Evolutionary conservation across 2,888 invertebrate species (phyloP), one percentile per base, ranked within the genome.

Genomic region (Coelopa pilipes): DNA sequence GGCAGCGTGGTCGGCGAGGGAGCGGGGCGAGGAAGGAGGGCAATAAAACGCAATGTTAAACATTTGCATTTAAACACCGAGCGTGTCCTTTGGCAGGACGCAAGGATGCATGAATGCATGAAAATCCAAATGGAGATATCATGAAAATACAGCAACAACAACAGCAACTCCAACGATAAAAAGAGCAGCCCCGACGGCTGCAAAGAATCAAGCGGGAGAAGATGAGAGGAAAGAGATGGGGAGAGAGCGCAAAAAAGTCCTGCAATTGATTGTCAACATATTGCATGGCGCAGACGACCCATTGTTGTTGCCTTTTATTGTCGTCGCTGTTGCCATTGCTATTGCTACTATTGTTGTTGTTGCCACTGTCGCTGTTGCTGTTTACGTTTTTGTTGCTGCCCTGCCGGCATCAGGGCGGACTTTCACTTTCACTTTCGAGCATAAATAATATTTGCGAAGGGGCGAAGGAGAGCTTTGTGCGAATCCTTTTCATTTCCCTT

Each of bases 31-130:
- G 45, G 66, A 55, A 53, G 45, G 17, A 34, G 53, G 19, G 50
- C 71, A 71, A 71, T 71, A 65, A 71, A 71, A 71, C 46, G 71
- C 71, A 53, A 71, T 65, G 63, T 71, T 71, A 65, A 71, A 71
- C 71, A 71, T 71, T 71, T 71, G 57, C 65, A 71, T 71, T 55
- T 46, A 45, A 62, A 71, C 46, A 53, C 62, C 53, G 49, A 50
- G 62, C 24, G 62, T 34, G 45, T 45, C n/a, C 11, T 21, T 53
- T 24, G 49, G n/a, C 15, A 50, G 17, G 50, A 66, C 60, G 24
- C 60, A 62, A 3, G 45, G 60, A 62, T 62, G 34, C 60, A 24
- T 62, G 53, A 62, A 60, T 24, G 60, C 53, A 53, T 53, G 53
- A 13, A 13, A 53, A 53, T 53, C 15, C 53, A 62, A 62, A 62